Base-by-base conservation (phyloP, 2,113 vertebrate genomes). In the Rhinopomastus cyanomelas region DNA sequence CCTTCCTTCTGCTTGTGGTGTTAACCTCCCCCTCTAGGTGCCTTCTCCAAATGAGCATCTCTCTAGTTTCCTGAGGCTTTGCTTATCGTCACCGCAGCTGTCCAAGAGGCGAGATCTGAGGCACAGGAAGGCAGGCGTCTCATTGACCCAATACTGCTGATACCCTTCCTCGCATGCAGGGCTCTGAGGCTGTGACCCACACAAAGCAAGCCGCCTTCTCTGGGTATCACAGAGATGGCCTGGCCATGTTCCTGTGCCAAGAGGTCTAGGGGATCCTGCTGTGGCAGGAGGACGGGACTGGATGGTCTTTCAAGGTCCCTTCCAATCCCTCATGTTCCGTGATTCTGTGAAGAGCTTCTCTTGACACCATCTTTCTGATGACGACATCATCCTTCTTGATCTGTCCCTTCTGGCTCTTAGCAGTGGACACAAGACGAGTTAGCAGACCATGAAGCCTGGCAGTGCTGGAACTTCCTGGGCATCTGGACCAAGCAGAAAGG, bases 31-130 rank as follows among this genome's bases (percentile, higher is more conserved):
- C 81, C 93, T 91, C 93, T 62, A 90, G 74, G 88, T 80, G 81
- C 16, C 60, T 88, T 81, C 81, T 95, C 80, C 69, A 91, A 91
- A 91, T 48, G 12, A 92, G 59, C 66, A 90, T 86, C 83, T 94
- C n/a, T 66, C 59, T 89, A 80, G 81, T 94, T 94, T 95, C 92
- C 93, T 76, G 83, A 95, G 93, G 90, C 81, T 94, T 87, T 95
- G 90, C 90, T 91, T 95, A 91, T 95, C 93, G 90, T 85, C 8
- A 2, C 65, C 88, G 77, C 83, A 88, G 93, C 85, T 94, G 90
- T 81, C 93, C 93, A 90, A 86, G 83, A 89, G 88, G 89, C 42
- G 68, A 78, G 88, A 89, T 84, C 88, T 93, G 77, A 95, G 77
- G 81, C 93, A 88, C 89, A 94, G 90, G 90, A 94, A 95, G 62